Evolutionary conservation across 2,797 vertebrate genomes (phyloP).

Genomic region (Dryobates pubescens): DNA sequence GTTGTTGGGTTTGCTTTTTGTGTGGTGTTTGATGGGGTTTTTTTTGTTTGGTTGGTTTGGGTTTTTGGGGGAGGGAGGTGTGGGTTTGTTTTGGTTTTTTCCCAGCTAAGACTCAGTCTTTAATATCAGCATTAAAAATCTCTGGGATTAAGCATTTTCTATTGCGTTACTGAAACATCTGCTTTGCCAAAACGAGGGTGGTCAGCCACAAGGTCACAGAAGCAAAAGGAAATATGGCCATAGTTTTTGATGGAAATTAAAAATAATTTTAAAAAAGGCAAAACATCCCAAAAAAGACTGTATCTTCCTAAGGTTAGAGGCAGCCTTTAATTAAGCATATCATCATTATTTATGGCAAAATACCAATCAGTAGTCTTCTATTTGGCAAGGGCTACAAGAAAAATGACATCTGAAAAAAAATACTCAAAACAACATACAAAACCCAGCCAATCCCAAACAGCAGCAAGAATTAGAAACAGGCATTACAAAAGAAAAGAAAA

Average conservation of each 20-base stretch:
- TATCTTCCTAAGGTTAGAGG: background rate
- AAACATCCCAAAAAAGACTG: background rate
- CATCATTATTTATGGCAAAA: background rate
- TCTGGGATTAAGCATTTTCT: background rate
- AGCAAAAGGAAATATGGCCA: background rate
- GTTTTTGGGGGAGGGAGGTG: no score
- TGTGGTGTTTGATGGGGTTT: no score
- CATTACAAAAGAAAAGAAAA: background rate
- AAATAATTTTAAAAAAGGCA: background rate
- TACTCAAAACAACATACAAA: background rate
- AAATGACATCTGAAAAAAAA: background rate
- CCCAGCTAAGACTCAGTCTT: constrained; percentile 29
- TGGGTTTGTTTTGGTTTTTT: background rate
- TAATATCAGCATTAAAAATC: constrained; percentile 28
- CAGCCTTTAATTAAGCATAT: constrained; percentile 38
- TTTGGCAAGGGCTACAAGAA: background rate
- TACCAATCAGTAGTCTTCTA: background rate
- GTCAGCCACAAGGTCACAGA: background rate
- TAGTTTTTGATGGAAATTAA: background rate
- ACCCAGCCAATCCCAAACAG: background rate
- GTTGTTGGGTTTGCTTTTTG: no score
- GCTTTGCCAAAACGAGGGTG: constrained; percentile 1
- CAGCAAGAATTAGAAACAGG: background rate
- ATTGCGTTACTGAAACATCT: background rate
- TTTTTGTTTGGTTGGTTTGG: no score